Evolutionary conservation across 2,888 invertebrate genomes (phyloP).

Genomic region (Nephrocerus scutellatus): DNA sequence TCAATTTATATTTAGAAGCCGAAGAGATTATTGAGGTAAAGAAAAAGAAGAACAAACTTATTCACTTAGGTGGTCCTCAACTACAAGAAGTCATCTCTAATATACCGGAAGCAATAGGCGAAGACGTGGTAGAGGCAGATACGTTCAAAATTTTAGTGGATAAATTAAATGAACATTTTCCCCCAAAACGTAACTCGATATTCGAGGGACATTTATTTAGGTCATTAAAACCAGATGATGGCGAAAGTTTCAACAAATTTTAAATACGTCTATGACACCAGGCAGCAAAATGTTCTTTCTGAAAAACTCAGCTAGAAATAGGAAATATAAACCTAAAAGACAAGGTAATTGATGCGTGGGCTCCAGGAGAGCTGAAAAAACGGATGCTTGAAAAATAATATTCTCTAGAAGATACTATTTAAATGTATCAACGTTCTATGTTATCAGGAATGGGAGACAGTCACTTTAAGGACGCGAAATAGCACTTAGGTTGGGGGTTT

Average conservation of each 20-base stretch:
- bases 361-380: conserved; percentile 17
- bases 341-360: conserved; percentile 18
- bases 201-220: conserved; percentile 31
- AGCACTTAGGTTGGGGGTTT: conserved; percentile 5
- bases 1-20: conserved; percentile 14
- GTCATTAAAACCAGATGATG: conserved; percentile 27
- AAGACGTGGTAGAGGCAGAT: not conserved
- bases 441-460: no score
- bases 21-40: conserved; percentile 12
- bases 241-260: conserved; percentile 33
- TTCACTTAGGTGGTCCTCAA: conserved; percentile 13
- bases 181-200: conserved; percentile 12
- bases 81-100: conserved; percentile 12
- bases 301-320: conserved; percentile 15
- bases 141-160: conserved; percentile 4
- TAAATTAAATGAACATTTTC: conserved; percentile 11
- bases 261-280: conserved; percentile 23
- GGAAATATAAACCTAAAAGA: conserved; percentile 13
- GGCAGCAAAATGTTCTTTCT: conserved; percentile 17
- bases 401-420: conserved; percentile 9
- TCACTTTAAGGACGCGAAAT: conserved; percentile 6
- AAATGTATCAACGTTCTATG: conserved; percentile 18
- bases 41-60: conserved; percentile 11
- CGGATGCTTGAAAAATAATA: conserved; percentile 17
- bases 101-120: conserved; percentile 9